phyloP scores from a whole-genome alignment of 2,113 vertebrate genomes.

The Neodon shergylaensis region DNA sequence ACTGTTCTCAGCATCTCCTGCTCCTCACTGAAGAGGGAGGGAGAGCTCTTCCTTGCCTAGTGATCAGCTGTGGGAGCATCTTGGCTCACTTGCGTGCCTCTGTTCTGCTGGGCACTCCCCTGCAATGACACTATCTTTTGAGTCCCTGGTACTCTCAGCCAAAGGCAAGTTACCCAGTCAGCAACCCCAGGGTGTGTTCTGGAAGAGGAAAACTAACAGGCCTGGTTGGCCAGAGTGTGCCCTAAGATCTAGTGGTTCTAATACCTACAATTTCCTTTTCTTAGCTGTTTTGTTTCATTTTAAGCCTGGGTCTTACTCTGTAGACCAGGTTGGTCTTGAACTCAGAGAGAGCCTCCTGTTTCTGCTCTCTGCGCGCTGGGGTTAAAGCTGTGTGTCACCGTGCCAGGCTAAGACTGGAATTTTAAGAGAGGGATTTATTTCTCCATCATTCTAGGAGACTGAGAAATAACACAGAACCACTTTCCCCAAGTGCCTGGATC shows the following conservation, averaged over 20 bases:
- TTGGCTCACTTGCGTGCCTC: background rate
- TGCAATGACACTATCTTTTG: no score
- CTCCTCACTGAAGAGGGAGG: background rate
- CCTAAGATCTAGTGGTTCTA: background rate
- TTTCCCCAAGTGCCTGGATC: background rate
- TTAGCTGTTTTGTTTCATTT: background rate
- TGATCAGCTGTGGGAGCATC: background rate
- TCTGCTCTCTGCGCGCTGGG: background rate
- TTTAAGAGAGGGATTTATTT: background rate
- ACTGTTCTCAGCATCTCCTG: background rate
- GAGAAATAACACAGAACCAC: background rate
- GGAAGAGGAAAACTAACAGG: background rate
- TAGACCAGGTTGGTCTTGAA: background rate
- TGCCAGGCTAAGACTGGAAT: background rate
- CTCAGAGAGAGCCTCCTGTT: background rate
- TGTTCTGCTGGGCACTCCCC: background rate
- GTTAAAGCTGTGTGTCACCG: background rate
- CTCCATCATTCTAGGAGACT: background rate
- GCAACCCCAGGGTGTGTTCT: background rate
- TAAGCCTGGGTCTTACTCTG: background rate
- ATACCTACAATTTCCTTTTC: slow-evolving; percentile 12
- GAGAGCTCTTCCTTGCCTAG: background rate
- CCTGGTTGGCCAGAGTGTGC: background rate
- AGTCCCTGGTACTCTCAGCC: background rate
- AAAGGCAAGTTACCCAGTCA: background rate